phyloP scores from a whole-genome alignment of 2,113 vertebrate genomes.

The Trachemys scripta region DNA sequence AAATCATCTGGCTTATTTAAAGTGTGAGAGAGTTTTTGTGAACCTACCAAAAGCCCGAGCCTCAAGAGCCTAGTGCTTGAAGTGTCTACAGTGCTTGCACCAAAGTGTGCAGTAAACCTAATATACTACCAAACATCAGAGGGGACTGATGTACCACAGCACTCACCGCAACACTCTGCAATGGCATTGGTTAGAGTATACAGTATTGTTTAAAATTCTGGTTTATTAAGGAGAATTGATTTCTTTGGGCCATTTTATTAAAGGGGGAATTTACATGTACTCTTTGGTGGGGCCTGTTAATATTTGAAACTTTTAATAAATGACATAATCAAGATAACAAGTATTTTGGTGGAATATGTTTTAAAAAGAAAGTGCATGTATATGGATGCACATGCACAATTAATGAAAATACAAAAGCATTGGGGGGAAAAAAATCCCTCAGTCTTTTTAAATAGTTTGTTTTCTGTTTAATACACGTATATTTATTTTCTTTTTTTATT shows the following conservation, averaged over 20 bases:
- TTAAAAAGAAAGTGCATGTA: background rate
- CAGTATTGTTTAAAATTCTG: background rate
- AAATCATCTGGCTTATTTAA: background rate
- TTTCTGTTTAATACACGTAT: background rate
- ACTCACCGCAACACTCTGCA: background rate
- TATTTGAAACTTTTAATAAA: background rate
- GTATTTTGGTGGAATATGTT: background rate
- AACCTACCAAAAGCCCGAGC: background rate
- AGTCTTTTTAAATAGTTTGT: background rate
- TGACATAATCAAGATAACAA: background rate
- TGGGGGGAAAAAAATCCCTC: background rate
- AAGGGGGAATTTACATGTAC: background rate
- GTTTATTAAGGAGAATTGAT: background rate
- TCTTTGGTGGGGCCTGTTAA: background rate
- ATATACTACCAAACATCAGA: background rate
- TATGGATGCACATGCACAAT: background rate
- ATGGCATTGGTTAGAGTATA: background rate
- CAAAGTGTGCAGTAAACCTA: background rate
- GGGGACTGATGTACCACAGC: background rate
- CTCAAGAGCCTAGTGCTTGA: background rate
- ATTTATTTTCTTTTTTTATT: slow-evolving; percentile 7
- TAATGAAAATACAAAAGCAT: background rate
- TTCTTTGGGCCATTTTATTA: background rate
- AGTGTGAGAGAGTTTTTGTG: background rate
- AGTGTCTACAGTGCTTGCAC: background rate